Evolutionary conservation across 2,888 invertebrate species (phyloP), one percentile per base, ranked within the genome.

Genomic region (Lepidochitona cinerea): DNA sequence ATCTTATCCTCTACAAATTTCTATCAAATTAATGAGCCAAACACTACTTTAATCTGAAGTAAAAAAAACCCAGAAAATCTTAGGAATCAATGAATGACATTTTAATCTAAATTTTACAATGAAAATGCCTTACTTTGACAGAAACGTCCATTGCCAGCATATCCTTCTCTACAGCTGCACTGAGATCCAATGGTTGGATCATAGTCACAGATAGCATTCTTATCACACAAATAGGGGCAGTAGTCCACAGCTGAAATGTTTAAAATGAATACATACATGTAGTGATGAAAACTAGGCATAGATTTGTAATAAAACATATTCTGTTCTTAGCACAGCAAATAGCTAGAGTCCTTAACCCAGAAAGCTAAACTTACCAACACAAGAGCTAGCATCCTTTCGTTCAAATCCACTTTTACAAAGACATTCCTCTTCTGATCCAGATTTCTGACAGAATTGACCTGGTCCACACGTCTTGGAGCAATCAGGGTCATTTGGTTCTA

Each of bases 121-220:
- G 18, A 41, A 9, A 41, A 29, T 4, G 29, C 23, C 59, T 59
- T 26, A 59, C 59, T 59, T 29, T 59, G 23, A 59, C 76, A 75
- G 12, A 12, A 59, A 37, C 35, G 37, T 32, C 72, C 71, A 54
- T 74, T 64, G n/a, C 65, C 76, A 14, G n/a, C 35, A 37, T 71
- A 75, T 14, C 79, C 79, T 9, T 68, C 70, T 35, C 68, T 73
- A 68, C 80, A 80, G 14, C 67, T 36, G 64, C 80, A 80, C 9
- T 37, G 66, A 73, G 71, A 80, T 41, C 70, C 37, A 23, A 1
- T 3, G 32, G 76, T 78, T 0, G 68, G 72, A 9, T 52, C 72
- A 68, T 80, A 79, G 36, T 52, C 32, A 68, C 80, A 80, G 41
- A 72, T 35, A 32, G 80, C 73, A 9, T 59, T 59, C 26, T 29